Percentiles rank a stretch among this genome's conserved stretches.
phyloP scores from a whole-genome alignment of 2,797 vertebrate species.

The Eulemur coronatus region DNA sequence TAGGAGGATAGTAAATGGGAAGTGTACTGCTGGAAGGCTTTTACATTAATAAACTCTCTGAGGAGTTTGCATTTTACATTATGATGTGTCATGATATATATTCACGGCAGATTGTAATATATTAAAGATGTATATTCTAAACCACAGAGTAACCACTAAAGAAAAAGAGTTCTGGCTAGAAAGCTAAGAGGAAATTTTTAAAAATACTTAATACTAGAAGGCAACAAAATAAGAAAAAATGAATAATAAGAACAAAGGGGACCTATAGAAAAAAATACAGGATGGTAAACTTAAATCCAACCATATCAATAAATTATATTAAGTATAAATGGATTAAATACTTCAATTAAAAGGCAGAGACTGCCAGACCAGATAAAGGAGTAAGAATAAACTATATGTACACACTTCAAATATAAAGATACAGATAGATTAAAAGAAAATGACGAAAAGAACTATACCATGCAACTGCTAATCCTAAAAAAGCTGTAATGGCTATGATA shows the following conservation, averaged over 20 bases:
- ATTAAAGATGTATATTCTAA: background rate
- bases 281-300: constrained; percentile 8
- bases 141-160: background rate
- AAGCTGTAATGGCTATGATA: background rate
- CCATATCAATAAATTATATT: background rate
- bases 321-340: constrained; percentile 47
- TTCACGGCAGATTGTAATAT: background rate
- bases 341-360: constrained; percentile 8
- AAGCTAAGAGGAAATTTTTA: background rate
- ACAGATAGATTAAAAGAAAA: background rate
- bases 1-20: background rate
- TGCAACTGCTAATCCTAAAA: background rate
- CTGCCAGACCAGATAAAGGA: background rate
- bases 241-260: background rate
- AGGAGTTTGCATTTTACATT: background rate
- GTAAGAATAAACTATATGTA: background rate
- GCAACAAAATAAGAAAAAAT: background rate
- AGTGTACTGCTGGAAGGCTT: background rate
- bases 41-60: background rate
- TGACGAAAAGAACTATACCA: background rate
- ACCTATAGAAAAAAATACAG: background rate
- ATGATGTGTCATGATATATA: background rate
- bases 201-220: background rate
- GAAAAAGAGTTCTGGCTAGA: background rate
- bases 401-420: background rate